These are phyloP conservation scores for Agonopterix subpropinquella DNA, from an alignment of 2,888 invertebrate species.

Conservation along the genomic window DNA sequence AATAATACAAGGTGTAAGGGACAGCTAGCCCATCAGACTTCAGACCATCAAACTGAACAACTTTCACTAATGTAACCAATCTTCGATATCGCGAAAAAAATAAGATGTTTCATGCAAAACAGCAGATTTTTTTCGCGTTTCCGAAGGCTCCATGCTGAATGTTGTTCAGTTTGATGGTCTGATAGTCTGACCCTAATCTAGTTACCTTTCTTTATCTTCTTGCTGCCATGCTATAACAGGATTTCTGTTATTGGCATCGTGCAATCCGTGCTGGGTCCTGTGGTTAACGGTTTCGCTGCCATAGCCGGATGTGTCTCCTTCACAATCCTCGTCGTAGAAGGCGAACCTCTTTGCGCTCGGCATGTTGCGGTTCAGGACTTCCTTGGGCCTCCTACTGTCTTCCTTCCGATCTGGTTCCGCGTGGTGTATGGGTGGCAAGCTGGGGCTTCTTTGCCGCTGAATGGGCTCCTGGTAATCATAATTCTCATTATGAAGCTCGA, in stretches of 20 bases:
- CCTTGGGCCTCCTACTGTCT: slow-evolving; percentile 47
- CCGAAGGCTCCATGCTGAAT: too few species aligned
- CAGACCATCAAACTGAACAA: too few species aligned
- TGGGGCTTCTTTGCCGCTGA: slow-evolving; percentile 78
- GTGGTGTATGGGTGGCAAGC: slow-evolving; percentile 79
- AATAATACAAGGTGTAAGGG: too few species aligned
- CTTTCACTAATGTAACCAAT: too few species aligned
- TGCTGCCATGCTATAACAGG: slow-evolving; percentile 67
- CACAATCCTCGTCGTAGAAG: slow-evolving; percentile 73
- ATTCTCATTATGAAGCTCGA: slow-evolving; percentile 61
- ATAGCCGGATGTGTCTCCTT: slow-evolving; percentile 89
- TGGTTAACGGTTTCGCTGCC: slow-evolving; percentile 84
- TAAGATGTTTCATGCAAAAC: too few species aligned
- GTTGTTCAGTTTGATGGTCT: too few species aligned
- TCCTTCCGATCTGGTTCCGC: slow-evolving; percentile 46
- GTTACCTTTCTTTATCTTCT: slow-evolving; percentile 50
- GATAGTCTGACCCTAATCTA: neutral
- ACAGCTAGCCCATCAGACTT: too few species aligned
- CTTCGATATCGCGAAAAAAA: too few species aligned
- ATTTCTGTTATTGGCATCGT: slow-evolving; percentile 28
- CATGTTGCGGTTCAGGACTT: slow-evolving; percentile 49
- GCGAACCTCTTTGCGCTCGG: slow-evolving; percentile 62
- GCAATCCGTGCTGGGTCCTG: slow-evolving; percentile 37
- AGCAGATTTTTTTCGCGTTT: too few species aligned
- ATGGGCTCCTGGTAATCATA: slow-evolving; percentile 61